A percentile compares a stretch with the other conserved stretches of the same genome.
Evolutionary conservation across 2,113 vertebrate species (phyloP).

Genomic region (Cyrtonyx montezumae): DNA sequence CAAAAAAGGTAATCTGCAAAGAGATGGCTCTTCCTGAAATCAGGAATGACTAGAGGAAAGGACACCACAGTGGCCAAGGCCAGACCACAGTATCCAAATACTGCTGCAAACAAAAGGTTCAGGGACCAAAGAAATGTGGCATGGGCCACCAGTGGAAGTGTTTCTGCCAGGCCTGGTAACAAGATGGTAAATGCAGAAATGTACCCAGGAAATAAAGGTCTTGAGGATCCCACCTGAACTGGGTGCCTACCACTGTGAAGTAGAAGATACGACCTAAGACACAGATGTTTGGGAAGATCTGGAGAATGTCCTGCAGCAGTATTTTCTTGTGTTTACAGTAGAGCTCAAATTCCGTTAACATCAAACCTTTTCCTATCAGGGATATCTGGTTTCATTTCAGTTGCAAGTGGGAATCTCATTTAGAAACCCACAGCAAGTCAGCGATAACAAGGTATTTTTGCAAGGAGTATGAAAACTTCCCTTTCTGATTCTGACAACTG

Average conservation of each 20-base stretch:
- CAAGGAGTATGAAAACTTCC: neutral
- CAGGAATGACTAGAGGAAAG: neutral
- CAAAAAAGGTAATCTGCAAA: neutral
- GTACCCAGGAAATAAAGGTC: neutral
- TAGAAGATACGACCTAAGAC: neutral
- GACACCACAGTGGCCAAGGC: neutral
- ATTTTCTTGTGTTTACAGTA: neutral
- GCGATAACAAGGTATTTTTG: neutral
- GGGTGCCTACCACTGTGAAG: rapidly evolving
- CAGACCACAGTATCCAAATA: rapidly evolving
- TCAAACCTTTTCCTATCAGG: neutral
- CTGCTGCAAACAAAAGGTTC: neutral
- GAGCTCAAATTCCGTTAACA: neutral
- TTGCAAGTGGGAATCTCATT: neutral
- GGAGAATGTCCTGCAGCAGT: neutral
- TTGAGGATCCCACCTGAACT: rapidly evolving
- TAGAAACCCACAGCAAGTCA: neutral
- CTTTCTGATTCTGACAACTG: neutral
- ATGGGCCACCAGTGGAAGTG: neutral
- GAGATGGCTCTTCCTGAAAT: neutral
- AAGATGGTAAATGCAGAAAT: neutral
- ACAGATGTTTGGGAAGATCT: neutral
- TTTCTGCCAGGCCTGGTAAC: neutral
- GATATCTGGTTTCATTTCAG: neutral
- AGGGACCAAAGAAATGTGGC: neutral